These are phyloP conservation scores for Lepidochitona cinerea DNA, from an alignment of 2,888 invertebrate genomes.

Conservation along the genomic window DNA sequence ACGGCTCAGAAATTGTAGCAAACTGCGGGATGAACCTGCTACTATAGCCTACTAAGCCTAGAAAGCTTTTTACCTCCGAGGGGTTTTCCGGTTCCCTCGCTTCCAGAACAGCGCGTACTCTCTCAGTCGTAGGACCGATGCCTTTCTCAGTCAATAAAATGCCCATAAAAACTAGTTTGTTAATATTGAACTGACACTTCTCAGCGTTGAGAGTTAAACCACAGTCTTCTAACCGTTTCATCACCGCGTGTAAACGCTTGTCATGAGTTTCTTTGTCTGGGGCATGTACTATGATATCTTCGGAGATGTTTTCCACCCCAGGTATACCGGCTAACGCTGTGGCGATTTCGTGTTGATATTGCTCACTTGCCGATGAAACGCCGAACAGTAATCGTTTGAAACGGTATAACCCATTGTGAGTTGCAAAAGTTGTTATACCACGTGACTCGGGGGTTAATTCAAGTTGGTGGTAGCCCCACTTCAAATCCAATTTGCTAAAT, in stretches of 20 bases:
- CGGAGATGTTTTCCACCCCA: conserved; percentile 29
- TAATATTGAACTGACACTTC: conserved; percentile 16
- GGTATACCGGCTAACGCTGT: conserved; percentile 19
- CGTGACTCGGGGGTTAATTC: conserved; percentile 37
- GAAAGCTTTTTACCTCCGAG: conserved; percentile 15
- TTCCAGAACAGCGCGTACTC: conserved; percentile 4
- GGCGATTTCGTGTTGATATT: conserved; percentile 31
- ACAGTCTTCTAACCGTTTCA: conserved; percentile 7
- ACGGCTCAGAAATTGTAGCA: conserved; percentile 26
- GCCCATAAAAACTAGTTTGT: conserved; percentile 21
- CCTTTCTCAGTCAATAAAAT: neutral
- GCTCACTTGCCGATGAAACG: conserved; percentile 34
- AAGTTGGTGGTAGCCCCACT: conserved; percentile 41
- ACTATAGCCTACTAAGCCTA: conserved; percentile 28
- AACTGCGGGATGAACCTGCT: conserved; percentile 26
- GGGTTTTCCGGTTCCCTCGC: conserved; percentile 5
- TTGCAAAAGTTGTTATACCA: conserved; percentile 46
- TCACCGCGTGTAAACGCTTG: conserved; percentile 7
- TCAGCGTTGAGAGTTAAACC: conserved; percentile 15
- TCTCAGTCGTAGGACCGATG: neutral
- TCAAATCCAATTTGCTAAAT: conserved; percentile 44
- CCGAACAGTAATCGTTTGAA: conserved; percentile 40
- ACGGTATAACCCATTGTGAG: conserved; percentile 34
- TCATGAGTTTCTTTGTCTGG: conserved; percentile 28
- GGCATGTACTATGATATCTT: conserved; percentile 37